phyloP scores from a whole-genome alignment of 2,113 vertebrate species.

The Astatotilapia flaviijosephi region DNA sequence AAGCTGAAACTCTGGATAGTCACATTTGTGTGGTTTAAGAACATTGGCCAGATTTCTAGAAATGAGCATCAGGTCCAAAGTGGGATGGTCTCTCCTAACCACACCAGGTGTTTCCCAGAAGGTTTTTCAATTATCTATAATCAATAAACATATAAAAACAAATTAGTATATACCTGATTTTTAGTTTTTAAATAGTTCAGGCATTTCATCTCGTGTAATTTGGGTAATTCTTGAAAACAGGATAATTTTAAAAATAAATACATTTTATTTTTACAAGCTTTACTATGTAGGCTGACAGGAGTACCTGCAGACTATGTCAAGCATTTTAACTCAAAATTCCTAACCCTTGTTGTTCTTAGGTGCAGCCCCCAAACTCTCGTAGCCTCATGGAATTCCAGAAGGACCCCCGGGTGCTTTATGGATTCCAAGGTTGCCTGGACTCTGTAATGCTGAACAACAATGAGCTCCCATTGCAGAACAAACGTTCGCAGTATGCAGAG shows the following conservation, averaged over 20 bases:
- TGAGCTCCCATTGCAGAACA: slow-evolving; percentile 92
- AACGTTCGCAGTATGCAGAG: slow-evolving; percentile 87
- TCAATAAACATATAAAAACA: background rate
- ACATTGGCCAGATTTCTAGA: background rate
- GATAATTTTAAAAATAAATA: background rate
- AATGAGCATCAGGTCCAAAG: background rate
- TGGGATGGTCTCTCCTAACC: background rate
- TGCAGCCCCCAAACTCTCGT: slow-evolving; percentile 79
- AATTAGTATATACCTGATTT: background rate
- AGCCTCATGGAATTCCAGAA: slow-evolving; percentile 78
- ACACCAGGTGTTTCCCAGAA: background rate
- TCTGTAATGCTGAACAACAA: slow-evolving; percentile 86
- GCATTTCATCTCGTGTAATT: background rate
- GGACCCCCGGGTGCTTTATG: slow-evolving; percentile 76
- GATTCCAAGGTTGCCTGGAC: slow-evolving; percentile 97
- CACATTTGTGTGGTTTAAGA: background rate
- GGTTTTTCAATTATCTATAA: background rate
- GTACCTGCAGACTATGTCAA: background rate
- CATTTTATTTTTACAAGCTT: background rate
- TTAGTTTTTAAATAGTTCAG: background rate
- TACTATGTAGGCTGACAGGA: background rate
- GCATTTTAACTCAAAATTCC: background rate
- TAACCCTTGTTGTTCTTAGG: slow-evolving; percentile 49
- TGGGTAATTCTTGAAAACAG: background rate
- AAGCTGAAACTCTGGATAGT: background rate